Evolutionary conservation across 2,888 invertebrate species (phyloP).

Genomic region (Himalopsyche kuldschensis): DNA sequence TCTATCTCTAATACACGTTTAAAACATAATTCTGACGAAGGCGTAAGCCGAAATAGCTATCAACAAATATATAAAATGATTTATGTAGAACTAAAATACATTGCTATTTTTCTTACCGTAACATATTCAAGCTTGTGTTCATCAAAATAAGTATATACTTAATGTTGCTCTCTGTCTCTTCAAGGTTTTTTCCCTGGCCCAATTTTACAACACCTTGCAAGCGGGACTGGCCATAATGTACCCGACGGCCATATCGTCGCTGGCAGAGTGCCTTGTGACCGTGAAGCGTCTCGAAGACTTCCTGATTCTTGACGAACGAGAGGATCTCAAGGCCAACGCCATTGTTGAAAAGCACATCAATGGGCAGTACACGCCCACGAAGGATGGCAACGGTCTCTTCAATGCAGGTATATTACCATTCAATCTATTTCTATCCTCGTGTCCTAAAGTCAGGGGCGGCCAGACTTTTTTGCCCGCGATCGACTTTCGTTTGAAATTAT

Average conservation of each 20-base stretch:
- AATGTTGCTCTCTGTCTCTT: conserved; percentile 42
- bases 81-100: too few relatives aligned
- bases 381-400: neutral
- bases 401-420: neutral
- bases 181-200: conserved; percentile 65
- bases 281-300: conserved; percentile 64
- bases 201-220: conserved; percentile 67
- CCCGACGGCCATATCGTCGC: conserved; percentile 61
- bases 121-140: too few relatives aligned
- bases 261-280: conserved; percentile 65
- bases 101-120: too few relatives aligned
- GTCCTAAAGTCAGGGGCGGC: neutral
- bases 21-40: too few relatives aligned
- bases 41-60: too few relatives aligned
- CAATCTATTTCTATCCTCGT: neutral
- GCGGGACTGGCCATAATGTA: conserved; percentile 63
- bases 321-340: conserved; percentile 41
- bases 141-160: too few relatives aligned
- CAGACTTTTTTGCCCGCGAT: too few relatives aligned
- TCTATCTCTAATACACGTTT: too few relatives aligned
- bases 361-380: neutral
- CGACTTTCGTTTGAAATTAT: too few relatives aligned
- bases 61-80: too few relatives aligned
- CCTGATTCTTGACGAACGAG: conserved; percentile 48
- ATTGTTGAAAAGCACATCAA: neutral